A percentile compares a stretch with the other conserved stretches of the same genome.
Conservation (phyloP, 2,888 invertebrate genomes). For the Enchytraeus crypticus region DNA sequence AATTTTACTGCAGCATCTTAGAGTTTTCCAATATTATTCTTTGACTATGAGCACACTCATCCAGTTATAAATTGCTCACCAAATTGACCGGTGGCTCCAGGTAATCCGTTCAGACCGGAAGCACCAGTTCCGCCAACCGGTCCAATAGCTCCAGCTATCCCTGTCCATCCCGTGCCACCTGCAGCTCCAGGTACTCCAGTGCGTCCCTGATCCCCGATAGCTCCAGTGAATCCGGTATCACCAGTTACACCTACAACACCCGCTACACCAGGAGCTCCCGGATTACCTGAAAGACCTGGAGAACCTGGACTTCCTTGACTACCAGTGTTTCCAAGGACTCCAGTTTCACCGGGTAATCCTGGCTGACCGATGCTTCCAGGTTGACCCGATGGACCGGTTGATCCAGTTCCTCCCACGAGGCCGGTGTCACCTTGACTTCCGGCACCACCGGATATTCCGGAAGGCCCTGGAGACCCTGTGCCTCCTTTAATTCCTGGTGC, state of each 20-base stretch:
- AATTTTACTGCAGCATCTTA: no score
- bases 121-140: no score
- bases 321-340: conserved; percentile 10
- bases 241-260: conserved; percentile 13
- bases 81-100: no score
- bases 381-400: conserved; percentile 6
- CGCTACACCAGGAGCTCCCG: conserved; percentile 7
- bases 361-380: not conserved
- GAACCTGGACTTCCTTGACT: no score
- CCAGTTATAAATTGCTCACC: no score
- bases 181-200: conserved; percentile 15
- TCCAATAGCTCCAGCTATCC: conserved; percentile 11
- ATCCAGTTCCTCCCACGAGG: conserved; percentile 15
- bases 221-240: conserved; percentile 12
- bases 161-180: conserved; percentile 12
- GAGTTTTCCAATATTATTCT: no score
- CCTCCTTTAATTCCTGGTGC: conserved; percentile 8
- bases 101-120: no score
- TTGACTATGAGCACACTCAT: no score
- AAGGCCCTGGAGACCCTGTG: conserved; percentile 8
- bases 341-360: conserved; percentile 7
- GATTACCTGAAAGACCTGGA: conserved; percentile 7
- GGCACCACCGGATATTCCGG: conserved; percentile 17
- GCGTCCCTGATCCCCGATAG: conserved; percentile 10
- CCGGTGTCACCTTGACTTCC: conserved; percentile 23